Percentiles rank a stretch among this genome's conserved stretches.
Conservation (phyloP, 2,888 invertebrate species). For the Himalopsyche japonica region DNA sequence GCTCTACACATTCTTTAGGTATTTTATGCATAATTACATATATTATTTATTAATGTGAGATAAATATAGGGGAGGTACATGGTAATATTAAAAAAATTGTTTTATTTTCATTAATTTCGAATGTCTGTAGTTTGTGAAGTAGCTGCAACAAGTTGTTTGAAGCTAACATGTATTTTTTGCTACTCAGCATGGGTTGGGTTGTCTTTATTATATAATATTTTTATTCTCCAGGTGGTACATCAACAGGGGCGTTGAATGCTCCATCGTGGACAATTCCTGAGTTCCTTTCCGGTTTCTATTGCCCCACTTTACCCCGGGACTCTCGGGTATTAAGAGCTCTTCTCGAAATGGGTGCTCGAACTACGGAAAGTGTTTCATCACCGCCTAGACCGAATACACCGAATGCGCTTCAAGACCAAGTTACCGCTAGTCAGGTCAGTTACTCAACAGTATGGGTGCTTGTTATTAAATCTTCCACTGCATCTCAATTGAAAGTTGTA, state of each 20-base stretch:
- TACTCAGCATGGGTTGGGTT: too few species aligned
- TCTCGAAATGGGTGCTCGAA: slow-evolving; percentile 73
- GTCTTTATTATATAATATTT: too few species aligned
- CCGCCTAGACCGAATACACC: slow-evolving; percentile 43
- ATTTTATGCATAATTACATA: not conserved
- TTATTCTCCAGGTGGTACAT: slow-evolving; percentile 43
- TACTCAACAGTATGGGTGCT: not conserved
- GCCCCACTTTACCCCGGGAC: slow-evolving; percentile 68
- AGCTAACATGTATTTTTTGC: too few species aligned
- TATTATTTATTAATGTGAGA: too few species aligned
- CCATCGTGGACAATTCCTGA: slow-evolving; percentile 48
- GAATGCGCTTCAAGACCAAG: slow-evolving; percentile 4
- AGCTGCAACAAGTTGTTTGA: too few species aligned
- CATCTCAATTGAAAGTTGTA: too few species aligned
- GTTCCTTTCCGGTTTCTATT: slow-evolving; percentile 59
- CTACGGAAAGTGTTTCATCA: slow-evolving; percentile 46
- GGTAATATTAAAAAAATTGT: too few species aligned
- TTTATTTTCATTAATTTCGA: too few species aligned
- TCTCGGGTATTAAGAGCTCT: slow-evolving; percentile 71
- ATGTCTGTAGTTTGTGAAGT: too few species aligned
- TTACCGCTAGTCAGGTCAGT: slow-evolving; percentile 45
- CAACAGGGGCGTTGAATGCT: slow-evolving; percentile 48
- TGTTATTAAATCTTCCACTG: too few species aligned
- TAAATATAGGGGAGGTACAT: too few species aligned
- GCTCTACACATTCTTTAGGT: slow-evolving; percentile 18